A percentile compares a stretch with the other conserved stretches of the same genome.
These are phyloP conservation scores for Chamaetylas fuelleborni DNA, from an alignment of 2,113 vertebrate species.

Conservation along the genomic window DNA sequence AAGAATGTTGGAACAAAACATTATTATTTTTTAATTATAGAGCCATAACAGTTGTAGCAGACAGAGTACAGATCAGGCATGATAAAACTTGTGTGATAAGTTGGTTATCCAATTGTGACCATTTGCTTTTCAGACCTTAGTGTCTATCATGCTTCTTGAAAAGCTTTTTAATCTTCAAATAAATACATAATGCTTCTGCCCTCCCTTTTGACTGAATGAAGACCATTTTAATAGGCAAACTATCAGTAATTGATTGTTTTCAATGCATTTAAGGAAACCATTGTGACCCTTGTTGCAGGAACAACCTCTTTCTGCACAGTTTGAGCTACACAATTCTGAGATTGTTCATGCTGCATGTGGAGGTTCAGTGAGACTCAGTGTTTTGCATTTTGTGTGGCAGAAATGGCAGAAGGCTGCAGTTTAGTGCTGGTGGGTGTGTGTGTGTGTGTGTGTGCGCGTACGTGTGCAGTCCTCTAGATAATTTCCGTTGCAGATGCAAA, in stretches of 20 bases:
- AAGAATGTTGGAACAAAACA: constrained; percentile 1
- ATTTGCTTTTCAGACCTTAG: not conserved
- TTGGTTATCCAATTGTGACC: not conserved
- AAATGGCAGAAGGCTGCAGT: not conserved
- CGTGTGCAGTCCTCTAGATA: not conserved
- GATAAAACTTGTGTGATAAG: not conserved
- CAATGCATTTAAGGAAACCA: not conserved
- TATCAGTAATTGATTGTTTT: not conserved
- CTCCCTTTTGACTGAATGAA: not conserved
- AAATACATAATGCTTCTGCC: not conserved
- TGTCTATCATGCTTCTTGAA: not conserved
- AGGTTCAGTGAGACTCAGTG: not conserved
- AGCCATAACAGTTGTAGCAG: not conserved
- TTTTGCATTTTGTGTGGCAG: not conserved
- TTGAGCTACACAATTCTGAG: not conserved
- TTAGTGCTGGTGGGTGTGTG: not conserved
- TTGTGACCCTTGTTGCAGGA: not conserved
- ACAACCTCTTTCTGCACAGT: not conserved
- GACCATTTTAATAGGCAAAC: not conserved
- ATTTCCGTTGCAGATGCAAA: not conserved
- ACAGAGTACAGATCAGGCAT: not conserved
- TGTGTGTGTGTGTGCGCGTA: too few relatives aligned
- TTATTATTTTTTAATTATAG: not conserved
- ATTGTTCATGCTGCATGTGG: not conserved
- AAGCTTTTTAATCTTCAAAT: not conserved